Conservation (phyloP, 1,140 invertebrate species). For the Oncopodura yosiiana region DNA sequence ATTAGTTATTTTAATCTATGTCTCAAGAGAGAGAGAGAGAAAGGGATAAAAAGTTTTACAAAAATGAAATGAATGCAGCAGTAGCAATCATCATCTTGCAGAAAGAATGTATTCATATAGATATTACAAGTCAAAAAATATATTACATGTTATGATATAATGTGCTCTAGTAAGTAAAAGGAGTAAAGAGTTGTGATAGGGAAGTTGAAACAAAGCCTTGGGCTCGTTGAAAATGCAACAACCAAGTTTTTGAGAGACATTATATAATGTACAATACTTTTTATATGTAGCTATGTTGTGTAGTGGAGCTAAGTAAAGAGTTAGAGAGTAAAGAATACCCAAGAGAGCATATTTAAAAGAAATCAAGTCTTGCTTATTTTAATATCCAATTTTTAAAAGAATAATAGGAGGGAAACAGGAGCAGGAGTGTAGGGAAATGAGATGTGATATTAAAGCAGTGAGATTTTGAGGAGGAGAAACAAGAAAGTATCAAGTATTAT, state of each 20-base stretch:
- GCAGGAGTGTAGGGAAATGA: constrained; percentile 3
- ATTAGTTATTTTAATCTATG: constrained; percentile 31
- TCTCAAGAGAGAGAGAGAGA: constrained; percentile 1
- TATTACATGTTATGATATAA: too few species aligned
- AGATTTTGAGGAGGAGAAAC: constrained; percentile 2
- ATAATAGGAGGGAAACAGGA: constrained; percentile 11
- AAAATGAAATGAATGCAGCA: too few species aligned
- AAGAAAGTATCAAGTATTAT: constrained; percentile 29
- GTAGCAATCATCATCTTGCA: too few species aligned
- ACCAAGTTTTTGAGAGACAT: too few species aligned
- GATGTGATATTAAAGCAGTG: constrained; percentile 26
- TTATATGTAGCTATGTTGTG: background rate
- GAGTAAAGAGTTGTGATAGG: constrained; percentile 10
- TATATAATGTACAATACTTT: too few species aligned
- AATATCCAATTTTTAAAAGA: constrained; percentile 32
- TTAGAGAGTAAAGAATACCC: constrained; percentile 18
- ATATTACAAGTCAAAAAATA: too few species aligned
- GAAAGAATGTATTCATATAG: too few species aligned
- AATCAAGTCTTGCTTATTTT: constrained; percentile 32
- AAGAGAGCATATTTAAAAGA: constrained; percentile 32
- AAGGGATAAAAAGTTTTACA: constrained; percentile 10
- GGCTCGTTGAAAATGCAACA: too few species aligned
- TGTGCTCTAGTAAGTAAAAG: constrained; percentile 24
- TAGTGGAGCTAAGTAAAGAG: background rate
- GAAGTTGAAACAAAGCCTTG: constrained; percentile 5